Evolutionary conservation across 2,888 invertebrate genomes (phyloP).

Genomic region (Tuta absoluta): DNA sequence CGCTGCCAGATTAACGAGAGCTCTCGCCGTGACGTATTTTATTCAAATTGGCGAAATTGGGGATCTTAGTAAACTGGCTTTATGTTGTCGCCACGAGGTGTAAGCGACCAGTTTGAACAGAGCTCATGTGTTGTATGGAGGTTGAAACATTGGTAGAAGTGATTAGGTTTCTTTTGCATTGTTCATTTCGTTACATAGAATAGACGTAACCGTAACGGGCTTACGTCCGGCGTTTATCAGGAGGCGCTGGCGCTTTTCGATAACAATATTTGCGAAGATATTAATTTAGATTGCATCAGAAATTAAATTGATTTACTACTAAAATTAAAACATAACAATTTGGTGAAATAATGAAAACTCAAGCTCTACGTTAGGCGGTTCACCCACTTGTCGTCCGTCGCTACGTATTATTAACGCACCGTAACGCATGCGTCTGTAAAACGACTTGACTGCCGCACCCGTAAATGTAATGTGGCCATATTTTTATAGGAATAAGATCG

Average conservation of each 20-base stretch:
- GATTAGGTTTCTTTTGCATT: neutral
- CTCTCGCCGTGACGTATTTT: constrained; percentile 13
- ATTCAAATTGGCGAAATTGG: constrained; percentile 4
- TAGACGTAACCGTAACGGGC: neutral
- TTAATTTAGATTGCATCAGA: neutral
- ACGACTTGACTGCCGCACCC: too few relatives aligned
- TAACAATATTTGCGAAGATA: neutral
- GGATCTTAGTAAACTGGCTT: neutral
- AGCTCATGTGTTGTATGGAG: neutral
- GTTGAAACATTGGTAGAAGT: neutral
- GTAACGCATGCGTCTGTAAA: too few relatives aligned
- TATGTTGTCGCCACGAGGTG: neutral
- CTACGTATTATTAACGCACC: too few relatives aligned
- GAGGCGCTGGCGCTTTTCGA: neutral
- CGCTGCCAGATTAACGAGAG: neutral
- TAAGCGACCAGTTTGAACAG: neutral
- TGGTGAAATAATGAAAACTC: too few relatives aligned
- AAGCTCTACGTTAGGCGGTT: too few relatives aligned
- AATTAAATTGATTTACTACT: neutral
- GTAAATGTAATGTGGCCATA: too few relatives aligned
- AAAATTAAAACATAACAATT: too few relatives aligned
- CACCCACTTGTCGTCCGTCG: too few relatives aligned
- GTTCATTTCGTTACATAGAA: constrained; percentile 3
- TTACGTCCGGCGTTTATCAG: constrained; percentile 2
- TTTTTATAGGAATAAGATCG: too few relatives aligned